phyloP scores from a whole-genome alignment of 30 jellyfish, hydroid and myxozoan species.

The Sanderia malayensis region DNA sequence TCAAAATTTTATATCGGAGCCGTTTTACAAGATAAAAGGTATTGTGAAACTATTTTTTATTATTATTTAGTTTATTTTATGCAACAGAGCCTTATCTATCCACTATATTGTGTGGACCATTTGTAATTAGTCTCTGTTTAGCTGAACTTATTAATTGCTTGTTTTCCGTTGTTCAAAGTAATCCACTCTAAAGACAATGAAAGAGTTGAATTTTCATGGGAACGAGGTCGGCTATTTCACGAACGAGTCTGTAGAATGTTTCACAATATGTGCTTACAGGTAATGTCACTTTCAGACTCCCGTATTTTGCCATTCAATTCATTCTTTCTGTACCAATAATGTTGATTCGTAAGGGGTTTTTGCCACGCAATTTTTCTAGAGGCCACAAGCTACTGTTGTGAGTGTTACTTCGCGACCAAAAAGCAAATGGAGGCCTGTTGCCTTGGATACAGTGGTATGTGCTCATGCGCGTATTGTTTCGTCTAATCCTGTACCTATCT shows the following conservation, averaged over 20 bases:
- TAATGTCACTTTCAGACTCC: too few relatives aligned
- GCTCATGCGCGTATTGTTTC: too few relatives aligned
- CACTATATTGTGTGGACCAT: too few relatives aligned
- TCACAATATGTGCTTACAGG: constrained; percentile 77
- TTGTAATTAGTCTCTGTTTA: too few relatives aligned
- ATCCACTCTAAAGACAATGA: constrained; percentile 63
- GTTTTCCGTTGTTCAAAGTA: constrained; percentile 37
- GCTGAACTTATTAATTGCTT: too few relatives aligned
- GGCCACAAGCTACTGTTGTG: constrained; percentile 83
- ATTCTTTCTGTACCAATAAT: too few relatives aligned
- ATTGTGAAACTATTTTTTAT: background rate
- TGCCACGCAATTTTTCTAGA: constrained; percentile 54
- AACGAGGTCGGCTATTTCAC: constrained; percentile 88
- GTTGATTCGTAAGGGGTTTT: too few relatives aligned
- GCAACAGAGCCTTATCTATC: constrained; percentile 1
- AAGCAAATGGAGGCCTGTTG: constrained; percentile 97
- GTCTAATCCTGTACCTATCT: too few relatives aligned
- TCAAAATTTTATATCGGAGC: constrained; percentile 80
- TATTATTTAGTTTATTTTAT: background rate
- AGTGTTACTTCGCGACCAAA: constrained; percentile 87
- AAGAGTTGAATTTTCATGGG: constrained; percentile 81
- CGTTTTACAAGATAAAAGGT: constrained; percentile 88
- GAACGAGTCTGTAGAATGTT: constrained; percentile 68
- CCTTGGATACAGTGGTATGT: constrained; percentile 98
- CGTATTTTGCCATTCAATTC: too few relatives aligned